These are phyloP conservation scores for Imbricaverruca yamaguchii DNA, from an alignment of 2,888 invertebrate species.

Conservation along the genomic window DNA sequence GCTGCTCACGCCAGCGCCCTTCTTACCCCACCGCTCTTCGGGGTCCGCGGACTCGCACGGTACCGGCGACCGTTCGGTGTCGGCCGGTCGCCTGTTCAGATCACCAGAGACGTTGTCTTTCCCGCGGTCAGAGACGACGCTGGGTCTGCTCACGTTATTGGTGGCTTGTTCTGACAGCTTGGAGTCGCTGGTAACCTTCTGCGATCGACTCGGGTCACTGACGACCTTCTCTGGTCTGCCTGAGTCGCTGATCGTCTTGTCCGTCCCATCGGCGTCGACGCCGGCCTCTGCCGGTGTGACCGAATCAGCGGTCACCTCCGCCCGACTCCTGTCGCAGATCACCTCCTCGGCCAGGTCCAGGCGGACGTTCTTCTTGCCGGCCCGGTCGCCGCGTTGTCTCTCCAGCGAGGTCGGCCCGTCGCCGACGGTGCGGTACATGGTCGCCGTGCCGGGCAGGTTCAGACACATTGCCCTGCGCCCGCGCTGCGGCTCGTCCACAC, in stretches of 20 bases:
- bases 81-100: not conserved
- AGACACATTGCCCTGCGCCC: not conserved
- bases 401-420: not conserved
- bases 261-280: too few species aligned
- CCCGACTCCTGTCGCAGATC: constrained; percentile 26
- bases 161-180: too few species aligned
- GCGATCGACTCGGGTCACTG: too few species aligned
- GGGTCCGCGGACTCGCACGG: constrained; percentile 24
- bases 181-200: too few species aligned
- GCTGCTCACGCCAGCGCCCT: constrained; percentile 34
- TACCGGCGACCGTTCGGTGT: not conserved
- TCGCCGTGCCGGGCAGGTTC: constrained; percentile 28
- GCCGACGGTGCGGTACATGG: not conserved
- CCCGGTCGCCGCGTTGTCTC: not conserved
- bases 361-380: not conserved
- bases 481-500: not conserved
- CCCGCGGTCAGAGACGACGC: too few species aligned
- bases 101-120: too few species aligned
- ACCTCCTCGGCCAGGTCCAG: constrained; percentile 37
- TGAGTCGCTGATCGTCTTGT: too few species aligned
- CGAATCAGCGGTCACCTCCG: not conserved
- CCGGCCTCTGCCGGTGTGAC: too few species aligned
- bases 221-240: too few species aligned
- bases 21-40: constrained; percentile 32
- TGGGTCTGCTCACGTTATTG: too few species aligned